Evolutionary conservation across 1,140 invertebrate species (phyloP), one percentile per base, ranked within the genome.

Genomic region (Trichonephila inaurata): DNA sequence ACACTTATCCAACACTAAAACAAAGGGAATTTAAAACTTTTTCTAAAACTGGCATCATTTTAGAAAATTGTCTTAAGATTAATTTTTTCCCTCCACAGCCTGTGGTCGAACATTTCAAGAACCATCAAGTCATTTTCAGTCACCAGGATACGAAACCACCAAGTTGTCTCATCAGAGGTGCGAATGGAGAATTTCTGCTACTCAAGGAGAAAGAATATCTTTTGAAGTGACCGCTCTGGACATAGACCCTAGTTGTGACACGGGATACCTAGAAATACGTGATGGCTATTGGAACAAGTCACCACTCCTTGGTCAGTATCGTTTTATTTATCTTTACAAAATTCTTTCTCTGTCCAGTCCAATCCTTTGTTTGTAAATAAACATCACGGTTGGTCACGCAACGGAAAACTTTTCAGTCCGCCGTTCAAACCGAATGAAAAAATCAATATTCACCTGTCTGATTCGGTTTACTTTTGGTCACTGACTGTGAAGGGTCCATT

Each of bases 131-230:
- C 97, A 96, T 94, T 98, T 99, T 95, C 96, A 96, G 91, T 97
- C 98, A 0, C 98, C 98, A 0, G 96, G 96, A 0, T 97, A 97
- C 96, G 96, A 96, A 8, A 96, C 96, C 88, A 97, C 98, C 0
- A 98, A 98, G 0, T 96, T 19, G 96, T 97, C 0, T 6, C 28
- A 51, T 8, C 97, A 2, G 96, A 96, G 97, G 81, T 99, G 98
- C 95, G 98, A 99, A 96, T 99, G 99, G 99, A 96, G 99, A 77
- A 99, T 99, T 87, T 98, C 98, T 0, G 99, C 98, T 0, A 99
- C 99, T 0, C 98, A 99, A 95, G 99, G 99, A 0, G 99, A 99
- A 96, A 97, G 98, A 88, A 99, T 99, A 83, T 97, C 98, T 0
- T 96, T 99, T 0, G 99, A 99, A 95, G 97, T 99, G 83, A 98